Percentiles rank a stretch among this genome's conserved stretches.
Conservation (phyloP, 1,140 invertebrate genomes). For the Lepidotrigona ventralis region DNA sequence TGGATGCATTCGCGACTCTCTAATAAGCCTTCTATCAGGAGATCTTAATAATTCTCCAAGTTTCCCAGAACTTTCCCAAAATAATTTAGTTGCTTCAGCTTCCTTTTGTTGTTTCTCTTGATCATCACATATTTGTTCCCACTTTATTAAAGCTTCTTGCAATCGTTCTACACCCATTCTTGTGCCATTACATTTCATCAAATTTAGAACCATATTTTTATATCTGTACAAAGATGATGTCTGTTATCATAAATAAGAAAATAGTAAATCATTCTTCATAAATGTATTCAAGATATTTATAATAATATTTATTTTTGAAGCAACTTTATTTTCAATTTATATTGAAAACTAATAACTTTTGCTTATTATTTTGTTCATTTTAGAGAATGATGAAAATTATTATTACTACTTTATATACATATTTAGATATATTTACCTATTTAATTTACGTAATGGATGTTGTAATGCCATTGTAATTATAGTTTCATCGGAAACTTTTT, state of each 20-base stretch:
- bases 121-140: conserved; percentile 83
- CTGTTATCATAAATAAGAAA: conserved; percentile 22
- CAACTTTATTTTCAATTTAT: neutral
- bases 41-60: conserved; percentile 84
- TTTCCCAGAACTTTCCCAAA: conserved; percentile 88
- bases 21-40: conserved; percentile 86
- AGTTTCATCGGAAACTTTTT: conserved; percentile 82
- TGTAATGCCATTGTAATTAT: conserved; percentile 82
- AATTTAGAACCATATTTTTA: conserved; percentile 71
- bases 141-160: conserved; percentile 79
- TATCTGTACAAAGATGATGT: conserved; percentile 67
- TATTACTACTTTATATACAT: neutral
- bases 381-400: neutral
- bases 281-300: neutral
- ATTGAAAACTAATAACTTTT: neutral
- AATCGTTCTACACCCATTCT: conserved; percentile 74
- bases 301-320: neutral
- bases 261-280: neutral
- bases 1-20: conserved; percentile 87
- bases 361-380: neutral
- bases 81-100: conserved; percentile 86
- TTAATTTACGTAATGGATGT: conserved; percentile 82
- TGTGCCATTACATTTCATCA: conserved; percentile 71
- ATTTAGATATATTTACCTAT: conserved; percentile 76
- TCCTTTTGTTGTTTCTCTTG: conserved; percentile 83